Evolutionary conservation across 2,113 vertebrate genomes (phyloP).

Genomic region (Hydropotes inermis): DNA sequence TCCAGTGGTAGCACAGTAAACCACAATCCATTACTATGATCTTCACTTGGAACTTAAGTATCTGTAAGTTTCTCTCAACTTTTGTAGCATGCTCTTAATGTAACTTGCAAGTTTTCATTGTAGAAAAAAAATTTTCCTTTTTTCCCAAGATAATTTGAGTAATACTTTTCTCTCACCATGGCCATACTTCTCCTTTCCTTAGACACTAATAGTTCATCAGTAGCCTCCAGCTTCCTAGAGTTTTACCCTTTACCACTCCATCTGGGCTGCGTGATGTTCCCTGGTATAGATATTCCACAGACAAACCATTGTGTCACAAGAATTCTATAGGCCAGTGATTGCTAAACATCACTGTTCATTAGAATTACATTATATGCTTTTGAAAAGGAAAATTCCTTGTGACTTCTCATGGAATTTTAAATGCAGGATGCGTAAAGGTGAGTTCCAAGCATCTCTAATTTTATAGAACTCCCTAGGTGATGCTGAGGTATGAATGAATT

Average conservation of each 20-base stretch:
- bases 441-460: not conserved
- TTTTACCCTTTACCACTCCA: not conserved
- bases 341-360: not conserved
- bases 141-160: not conserved
- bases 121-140: not conserved
- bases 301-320: not conserved
- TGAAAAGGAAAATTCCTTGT: not conserved
- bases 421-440: not conserved
- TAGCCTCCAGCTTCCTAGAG: not conserved
- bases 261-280: not conserved
- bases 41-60: not conserved
- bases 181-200: not conserved
- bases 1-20: not conserved
- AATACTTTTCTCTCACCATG: not conserved
- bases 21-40: not conserved
- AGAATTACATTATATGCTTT: not conserved
- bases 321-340: not conserved
- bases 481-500: not conserved
- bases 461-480: not conserved
- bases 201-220: not conserved
- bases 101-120: not conserved
- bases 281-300: not conserved
- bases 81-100: not conserved
- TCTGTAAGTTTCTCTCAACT: not conserved
- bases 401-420: not conserved